Base-by-base conservation (phyloP, 2,797 vertebrate species). In the Acropternis orthonyx region DNA sequence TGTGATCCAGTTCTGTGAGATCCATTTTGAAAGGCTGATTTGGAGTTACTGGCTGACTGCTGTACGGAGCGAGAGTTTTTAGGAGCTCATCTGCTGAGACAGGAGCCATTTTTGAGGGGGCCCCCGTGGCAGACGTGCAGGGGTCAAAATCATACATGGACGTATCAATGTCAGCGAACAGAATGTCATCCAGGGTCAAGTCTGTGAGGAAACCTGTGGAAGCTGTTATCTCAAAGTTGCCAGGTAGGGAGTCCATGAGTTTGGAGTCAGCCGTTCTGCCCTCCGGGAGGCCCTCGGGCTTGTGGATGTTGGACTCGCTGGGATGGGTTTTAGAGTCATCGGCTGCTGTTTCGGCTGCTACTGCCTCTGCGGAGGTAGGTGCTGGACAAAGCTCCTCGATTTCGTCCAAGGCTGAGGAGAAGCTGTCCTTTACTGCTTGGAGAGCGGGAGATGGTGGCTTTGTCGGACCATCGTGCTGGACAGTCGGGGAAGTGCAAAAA, bases 1-100 rank as follows among this genome's bases (percentile, higher is more conserved):
- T 99, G 98, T 99, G 99, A 98, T 99, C 99, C 97, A 99, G 98
- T 98, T 99, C 99, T 66, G 99, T 99, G 95, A 99, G 98, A 98
- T 99, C 99, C 96, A 99, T 99, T 98, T 99, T 99, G 96, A 99
- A 99, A 99, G 99, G 99, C 98, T 99, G 99, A 98, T 98, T 99
- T 92, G 99, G 98, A 97, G 98, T 98, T 88, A 99, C 99, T 41
- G 99, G 98, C 88, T 99, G 98, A 96, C 98, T 97, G 95, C 98
- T 98, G 92, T 99, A 99, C 0, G 99, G 99, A n/a, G 98, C 99
- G 3, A 99, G 97, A 54, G 99, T 99, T 97, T 99, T 99, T 84
- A 99, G 98, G 96, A 99, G 99, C 98, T 99, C 99, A 7, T 99
- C 99, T 0, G 99, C 98, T 0, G 98, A 99, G 95, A 99, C 98